phyloP scores from a whole-genome alignment of 2,113 vertebrate species.

The Nothoprocta perdicaria region DNA sequence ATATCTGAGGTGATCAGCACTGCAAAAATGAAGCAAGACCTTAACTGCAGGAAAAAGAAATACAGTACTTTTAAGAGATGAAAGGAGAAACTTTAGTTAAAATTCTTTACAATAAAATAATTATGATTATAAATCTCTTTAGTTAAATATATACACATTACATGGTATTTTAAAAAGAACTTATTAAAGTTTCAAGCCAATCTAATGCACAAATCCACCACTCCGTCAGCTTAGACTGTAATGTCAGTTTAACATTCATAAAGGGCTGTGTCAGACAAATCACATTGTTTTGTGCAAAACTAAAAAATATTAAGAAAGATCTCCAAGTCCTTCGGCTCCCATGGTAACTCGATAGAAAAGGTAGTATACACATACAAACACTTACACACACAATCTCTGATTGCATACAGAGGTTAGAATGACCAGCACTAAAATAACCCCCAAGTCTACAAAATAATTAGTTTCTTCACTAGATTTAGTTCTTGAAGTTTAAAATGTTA shows the following conservation, averaged over 20 bases:
- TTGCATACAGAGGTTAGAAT: constrained; percentile 82
- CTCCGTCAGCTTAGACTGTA: constrained; percentile 67
- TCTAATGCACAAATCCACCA: constrained; percentile 77
- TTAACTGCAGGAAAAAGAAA: constrained; percentile 72
- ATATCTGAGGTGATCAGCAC: constrained; percentile 49
- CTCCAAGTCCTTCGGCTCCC: constrained; percentile 71
- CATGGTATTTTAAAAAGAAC: constrained; percentile 83
- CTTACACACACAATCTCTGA: constrained; percentile 70
- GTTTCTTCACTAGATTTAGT: constrained; percentile 55
- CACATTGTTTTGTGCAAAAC: constrained; percentile 81
- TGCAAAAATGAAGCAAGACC: constrained; percentile 47
- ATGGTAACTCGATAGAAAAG: constrained; percentile 72
- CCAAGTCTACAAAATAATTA: constrained; percentile 68
- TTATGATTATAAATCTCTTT: constrained; percentile 91
- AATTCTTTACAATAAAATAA: constrained; percentile 92
- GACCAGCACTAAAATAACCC: constrained; percentile 78
- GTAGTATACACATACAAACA: constrained; percentile 63
- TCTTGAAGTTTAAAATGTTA: constrained; percentile 66
- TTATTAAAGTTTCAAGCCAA: constrained; percentile 76
- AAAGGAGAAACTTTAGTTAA: constrained; percentile 83
- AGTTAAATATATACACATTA: constrained; percentile 89
- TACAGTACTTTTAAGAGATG: constrained; percentile 74
- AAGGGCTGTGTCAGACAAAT: constrained; percentile 75
- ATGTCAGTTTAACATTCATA: constrained; percentile 82
- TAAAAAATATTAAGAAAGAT: constrained; percentile 74